A percentile compares a stretch with the other conserved stretches of the same genome.
phyloP scores from a whole-genome alignment of 2,113 vertebrate species.

The Paradoxurus hermaphroditus region DNA sequence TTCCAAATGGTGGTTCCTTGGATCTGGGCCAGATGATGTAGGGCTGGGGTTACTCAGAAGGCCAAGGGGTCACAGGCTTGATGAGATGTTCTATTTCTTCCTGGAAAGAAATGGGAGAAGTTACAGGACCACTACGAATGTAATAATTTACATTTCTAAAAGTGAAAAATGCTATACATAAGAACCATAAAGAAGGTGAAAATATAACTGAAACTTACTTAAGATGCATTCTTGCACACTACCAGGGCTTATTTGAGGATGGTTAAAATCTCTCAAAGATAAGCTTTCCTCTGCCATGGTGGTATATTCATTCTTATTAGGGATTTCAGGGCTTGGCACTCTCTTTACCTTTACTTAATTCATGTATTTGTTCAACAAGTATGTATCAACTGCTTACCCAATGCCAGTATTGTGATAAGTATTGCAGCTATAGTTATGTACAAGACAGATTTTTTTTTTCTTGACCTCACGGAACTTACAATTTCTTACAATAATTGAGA shows the following conservation, averaged over 20 bases:
- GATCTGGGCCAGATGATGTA: background rate
- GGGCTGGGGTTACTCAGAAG: background rate
- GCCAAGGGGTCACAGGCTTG: background rate
- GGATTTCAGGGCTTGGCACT: background rate
- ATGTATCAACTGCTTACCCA: background rate
- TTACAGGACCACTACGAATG: background rate
- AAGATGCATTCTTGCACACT: background rate
- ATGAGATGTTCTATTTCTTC: background rate
- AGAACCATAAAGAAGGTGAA: background rate
- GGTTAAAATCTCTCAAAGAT: background rate
- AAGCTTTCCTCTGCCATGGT: background rate
- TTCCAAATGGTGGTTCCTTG: background rate
- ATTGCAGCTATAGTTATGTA: rapidly evolving
- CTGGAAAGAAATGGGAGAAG: background rate
- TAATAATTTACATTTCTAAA: background rate
- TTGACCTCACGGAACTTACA: background rate
- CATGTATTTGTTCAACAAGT: background rate
- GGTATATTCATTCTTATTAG: background rate
- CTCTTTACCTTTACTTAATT: background rate
- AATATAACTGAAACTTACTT: background rate
- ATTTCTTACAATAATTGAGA: background rate
- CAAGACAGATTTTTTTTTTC: background rate
- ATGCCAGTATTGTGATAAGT: background rate
- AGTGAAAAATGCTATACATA: background rate
- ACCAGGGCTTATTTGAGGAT: background rate